Base-by-base conservation (phyloP, 2,113 vertebrate genomes). In the Xenopus tropicalis region DNA sequence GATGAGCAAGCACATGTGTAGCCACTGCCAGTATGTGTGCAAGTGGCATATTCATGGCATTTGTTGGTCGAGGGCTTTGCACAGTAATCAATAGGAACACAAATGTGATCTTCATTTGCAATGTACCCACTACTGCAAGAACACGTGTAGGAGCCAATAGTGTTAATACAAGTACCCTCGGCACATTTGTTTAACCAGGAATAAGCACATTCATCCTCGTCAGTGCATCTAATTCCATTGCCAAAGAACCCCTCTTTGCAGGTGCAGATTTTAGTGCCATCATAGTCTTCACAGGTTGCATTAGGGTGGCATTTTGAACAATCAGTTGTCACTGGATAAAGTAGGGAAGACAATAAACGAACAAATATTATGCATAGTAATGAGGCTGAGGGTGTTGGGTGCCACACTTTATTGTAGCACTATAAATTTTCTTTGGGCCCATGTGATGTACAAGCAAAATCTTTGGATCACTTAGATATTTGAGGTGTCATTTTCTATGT, bases 181-280 rank as follows among this genome's bases (percentile, higher is more conserved):
- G 72, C 56, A 65, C 81, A 84, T 65, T 71, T 80, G 77, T 77
- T 52, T 0, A 4, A 17, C 8, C 10, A 61, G 0, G 20, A 37
- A 2, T 0, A 3, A 61, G 73, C 59, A 10, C 75, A 80, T 17
- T 82, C 82, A 0, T 85, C 79, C 23, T 82, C 11, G 12, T 83
- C 82, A 0, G 11, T 16, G 4, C 83, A 85, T 9, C 0, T 0
- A 0, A 81, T n/a, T 1, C 83, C 83, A 0, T 83, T 1, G 0
- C 85, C 83, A 0, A 37, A 22, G 81, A 85, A 85, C 14, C 83
- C 85, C 3, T 2, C n/a, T 2, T 21, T 21, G 66, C 83, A 85
- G 62, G 61, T 1, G 44, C 83, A 86, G 0, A 42, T 73, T 0
- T 52, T 75, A 13, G 46, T 23, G 0, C 4, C 69, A 5, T 76